Conservation (phyloP, 2,888 invertebrate species). For the Rhagophthalmus giganteus region DNA sequence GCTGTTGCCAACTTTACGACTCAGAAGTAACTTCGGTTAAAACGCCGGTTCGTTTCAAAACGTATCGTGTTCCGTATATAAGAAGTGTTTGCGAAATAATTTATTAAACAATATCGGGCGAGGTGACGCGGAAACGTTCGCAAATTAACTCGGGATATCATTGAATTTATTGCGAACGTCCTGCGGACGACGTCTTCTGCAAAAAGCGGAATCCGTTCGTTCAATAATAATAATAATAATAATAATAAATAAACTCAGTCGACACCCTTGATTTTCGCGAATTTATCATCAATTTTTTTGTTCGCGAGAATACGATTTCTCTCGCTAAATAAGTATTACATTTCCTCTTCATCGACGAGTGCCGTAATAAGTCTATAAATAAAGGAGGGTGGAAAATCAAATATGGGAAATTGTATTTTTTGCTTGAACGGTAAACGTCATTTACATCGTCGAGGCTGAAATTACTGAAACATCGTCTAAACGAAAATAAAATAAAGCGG, state of each 20-base stretch:
- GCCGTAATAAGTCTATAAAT: slow-evolving; percentile 2
- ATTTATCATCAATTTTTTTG: background rate
- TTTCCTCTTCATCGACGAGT: slow-evolving; percentile 3
- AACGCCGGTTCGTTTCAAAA: slow-evolving; percentile 28
- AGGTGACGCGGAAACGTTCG: background rate
- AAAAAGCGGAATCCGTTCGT: too few species aligned
- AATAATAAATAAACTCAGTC: too few species aligned
- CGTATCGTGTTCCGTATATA: slow-evolving; percentile 17
- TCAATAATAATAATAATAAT: too few species aligned
- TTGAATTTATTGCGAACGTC: too few species aligned
- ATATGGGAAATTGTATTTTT: slow-evolving; percentile 6
- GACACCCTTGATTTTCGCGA: background rate
- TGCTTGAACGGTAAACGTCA: background rate
- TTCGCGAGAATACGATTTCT: background rate
- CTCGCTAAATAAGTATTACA: slow-evolving; percentile 3
- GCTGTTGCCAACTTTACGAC: slow-evolving; percentile 35
- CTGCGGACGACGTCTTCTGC: too few species aligned
- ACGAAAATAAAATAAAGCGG: background rate
- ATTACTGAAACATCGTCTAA: background rate
- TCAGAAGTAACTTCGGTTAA: slow-evolving; percentile 30
- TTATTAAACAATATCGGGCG: slow-evolving; percentile 17
- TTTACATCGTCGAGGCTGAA: background rate
- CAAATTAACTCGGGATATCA: too few species aligned
- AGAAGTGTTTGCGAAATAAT: slow-evolving; percentile 18
- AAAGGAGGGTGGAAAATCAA: slow-evolving; percentile 12